These are phyloP conservation scores for Cheilinus undulatus DNA, from an alignment of 2,113 vertebrate species.

Conservation along the genomic window DNA sequence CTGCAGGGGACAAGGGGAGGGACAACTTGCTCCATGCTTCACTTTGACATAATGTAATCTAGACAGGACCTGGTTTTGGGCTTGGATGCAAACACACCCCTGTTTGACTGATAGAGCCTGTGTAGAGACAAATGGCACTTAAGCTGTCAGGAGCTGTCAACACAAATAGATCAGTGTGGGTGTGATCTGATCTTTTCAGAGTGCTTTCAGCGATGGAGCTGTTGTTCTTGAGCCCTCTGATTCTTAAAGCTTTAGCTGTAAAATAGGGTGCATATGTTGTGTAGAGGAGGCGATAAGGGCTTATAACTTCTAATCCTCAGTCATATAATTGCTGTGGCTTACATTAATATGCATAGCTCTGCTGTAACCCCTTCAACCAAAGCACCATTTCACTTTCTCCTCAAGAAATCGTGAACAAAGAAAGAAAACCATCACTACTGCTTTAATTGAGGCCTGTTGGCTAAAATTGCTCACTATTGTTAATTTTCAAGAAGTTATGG, in stretches of 20 bases:
- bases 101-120: constrained; percentile 48
- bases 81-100: constrained; percentile 43
- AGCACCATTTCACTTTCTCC: constrained; percentile 28
- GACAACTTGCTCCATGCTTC: constrained; percentile 38
- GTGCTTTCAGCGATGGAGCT: constrained; percentile 14
- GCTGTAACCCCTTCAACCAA: constrained; percentile 23
- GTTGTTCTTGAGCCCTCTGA: constrained; percentile 26
- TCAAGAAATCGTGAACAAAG: constrained; percentile 23
- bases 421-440: constrained; percentile 48
- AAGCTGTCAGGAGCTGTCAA: constrained; percentile 71
- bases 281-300: constrained; percentile 11
- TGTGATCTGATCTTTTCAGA: constrained; percentile 63
- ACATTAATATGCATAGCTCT: constrained; percentile 70
- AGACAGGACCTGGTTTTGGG: constrained; percentile 58
- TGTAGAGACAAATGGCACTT: constrained; percentile 65
- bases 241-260: constrained; percentile 22
- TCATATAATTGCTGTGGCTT: constrained; percentile 39
- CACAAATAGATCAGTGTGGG: constrained; percentile 61
- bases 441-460: constrained; percentile 72
- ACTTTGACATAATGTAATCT: constrained; percentile 60
- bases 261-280: constrained; percentile 11
- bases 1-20: constrained; percentile 13
- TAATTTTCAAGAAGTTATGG: constrained; percentile 71
- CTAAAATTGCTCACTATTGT: constrained; percentile 63
- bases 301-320: constrained; percentile 48